Evolutionary conservation across 2,888 invertebrate species (phyloP), one percentile per base, ranked within the genome.

Genomic region (Erpobdella octoculata): DNA sequence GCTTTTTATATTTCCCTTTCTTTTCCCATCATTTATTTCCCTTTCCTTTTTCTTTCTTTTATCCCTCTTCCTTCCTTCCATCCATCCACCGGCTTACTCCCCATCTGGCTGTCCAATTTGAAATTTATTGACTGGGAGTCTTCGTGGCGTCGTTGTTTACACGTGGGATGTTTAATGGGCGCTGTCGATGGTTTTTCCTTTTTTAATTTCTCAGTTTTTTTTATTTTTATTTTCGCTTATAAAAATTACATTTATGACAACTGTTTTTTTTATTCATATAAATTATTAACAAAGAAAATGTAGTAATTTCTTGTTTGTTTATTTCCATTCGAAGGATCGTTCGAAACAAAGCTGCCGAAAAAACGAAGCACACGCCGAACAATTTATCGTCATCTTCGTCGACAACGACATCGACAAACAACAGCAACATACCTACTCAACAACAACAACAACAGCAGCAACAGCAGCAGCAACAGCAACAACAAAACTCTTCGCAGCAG

Each of bases 321-420:
- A 25, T 9, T 28, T 64, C 28, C 15, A n/a, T n/a, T n/a, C 35
- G 95, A 85, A 88, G 97, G 78, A 97, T 97, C 80, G 86, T 97
- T 71, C 86, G 97, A 75, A 96, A 96, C 82, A 88, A 96, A 15
- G 96, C 96, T 0, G 95, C 96, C 0, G 96, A 97, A 83, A 94
- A 93, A 81, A 93, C 93, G 80, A 93, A 94, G 36, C 48, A 72
- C 25, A 28, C 70, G 12, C 8, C 70, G 1, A 69, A n/a, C 31
- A 62, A 31, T 62, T 31, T 62, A 9, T 66, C 53, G 33, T 46
- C 67, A 1, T 46, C 48, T n/a, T n/a, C 53, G 28, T 33, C 66
- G 36, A 37, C 38, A 25, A 31, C 72, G 8, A 9, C 28, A 28
- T 33, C 46, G 4, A 68, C 18, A n/a, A 61, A 36, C 64, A 61